A percentile compares a stretch with the other conserved stretches of the same genome.
These are phyloP conservation scores for Vireo griseus DNA, from an alignment of 2,797 vertebrate genomes.

Conservation along the genomic window DNA sequence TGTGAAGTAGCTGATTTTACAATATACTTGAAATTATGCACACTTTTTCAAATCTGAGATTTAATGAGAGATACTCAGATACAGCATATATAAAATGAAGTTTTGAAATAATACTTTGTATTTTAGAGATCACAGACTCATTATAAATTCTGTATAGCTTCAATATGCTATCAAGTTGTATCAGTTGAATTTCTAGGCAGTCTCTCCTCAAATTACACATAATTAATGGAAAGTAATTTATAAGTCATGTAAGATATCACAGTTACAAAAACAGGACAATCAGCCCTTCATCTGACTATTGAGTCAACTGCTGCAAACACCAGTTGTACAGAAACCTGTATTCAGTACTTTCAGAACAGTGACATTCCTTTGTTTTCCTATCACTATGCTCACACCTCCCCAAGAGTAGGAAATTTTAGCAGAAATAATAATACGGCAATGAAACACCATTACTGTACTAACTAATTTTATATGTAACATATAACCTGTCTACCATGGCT, in stretches of 20 bases:
- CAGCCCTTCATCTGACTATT: background rate
- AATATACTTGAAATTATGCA: constrained; percentile 23
- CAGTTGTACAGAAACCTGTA: background rate
- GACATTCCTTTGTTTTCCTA: background rate
- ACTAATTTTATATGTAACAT: background rate
- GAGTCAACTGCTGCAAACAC: background rate
- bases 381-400: background rate
- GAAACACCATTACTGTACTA: background rate
- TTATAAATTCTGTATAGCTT: background rate
- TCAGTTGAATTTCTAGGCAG: background rate
- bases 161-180: background rate
- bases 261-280: background rate
- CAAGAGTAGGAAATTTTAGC: background rate
- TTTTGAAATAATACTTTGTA: background rate
- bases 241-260: background rate
- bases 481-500: background rate
- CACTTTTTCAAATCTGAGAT: background rate
- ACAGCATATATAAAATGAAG: background rate
- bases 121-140: background rate
- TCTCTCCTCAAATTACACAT: background rate
- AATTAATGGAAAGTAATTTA: background rate
- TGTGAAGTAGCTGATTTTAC: constrained; percentile 56
- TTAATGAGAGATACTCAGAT: background rate
- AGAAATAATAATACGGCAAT: background rate
- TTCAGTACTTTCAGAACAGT: background rate